A percentile compares a stretch with the other conserved stretches of the same genome.
Evolutionary conservation across 1,140 invertebrate genomes (phyloP).

Genomic region (Aleiodes sp.): DNA sequence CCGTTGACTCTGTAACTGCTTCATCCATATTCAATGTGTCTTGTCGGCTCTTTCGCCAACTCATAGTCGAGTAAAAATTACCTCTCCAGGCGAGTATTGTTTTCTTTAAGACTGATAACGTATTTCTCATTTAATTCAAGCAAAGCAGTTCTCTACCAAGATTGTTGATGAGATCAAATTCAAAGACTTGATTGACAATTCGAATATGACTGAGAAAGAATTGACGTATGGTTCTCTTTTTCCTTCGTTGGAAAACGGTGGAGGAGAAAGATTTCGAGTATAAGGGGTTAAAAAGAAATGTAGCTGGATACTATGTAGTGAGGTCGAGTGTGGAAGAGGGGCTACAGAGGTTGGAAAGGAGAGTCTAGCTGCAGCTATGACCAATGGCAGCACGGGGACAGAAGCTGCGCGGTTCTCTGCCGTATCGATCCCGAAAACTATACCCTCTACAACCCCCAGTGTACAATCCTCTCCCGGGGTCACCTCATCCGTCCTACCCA

Average conservation of each 20-base stretch:
- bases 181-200: no score
- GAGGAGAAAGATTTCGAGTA: constrained; percentile 34
- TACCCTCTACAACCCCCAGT: constrained; percentile 45
- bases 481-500: constrained; percentile 51
- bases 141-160: no score
- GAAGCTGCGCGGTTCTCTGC: constrained; percentile 53
- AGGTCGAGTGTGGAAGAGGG: constrained; percentile 41
- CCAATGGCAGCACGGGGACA: constrained; percentile 64
- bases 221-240: no score
- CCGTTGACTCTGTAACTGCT: constrained; percentile 48
- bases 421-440: constrained; percentile 57
- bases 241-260: constrained; percentile 26
- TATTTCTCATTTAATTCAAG: no score
- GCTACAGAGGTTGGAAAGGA: constrained; percentile 36
- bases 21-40: constrained; percentile 62
- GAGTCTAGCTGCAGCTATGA: constrained; percentile 60
- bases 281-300: background rate
- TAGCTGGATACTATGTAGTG: constrained; percentile 8
- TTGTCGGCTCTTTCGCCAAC: background rate
- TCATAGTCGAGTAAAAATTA: no score
- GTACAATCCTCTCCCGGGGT: constrained; percentile 59
- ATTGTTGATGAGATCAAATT: no score
- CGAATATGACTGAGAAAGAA: no score
- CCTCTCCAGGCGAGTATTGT: no score
- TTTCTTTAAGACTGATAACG: no score